These are phyloP conservation scores for Philopedon plagiatum DNA, from an alignment of 2,888 invertebrate genomes.

Conservation along the genomic window DNA sequence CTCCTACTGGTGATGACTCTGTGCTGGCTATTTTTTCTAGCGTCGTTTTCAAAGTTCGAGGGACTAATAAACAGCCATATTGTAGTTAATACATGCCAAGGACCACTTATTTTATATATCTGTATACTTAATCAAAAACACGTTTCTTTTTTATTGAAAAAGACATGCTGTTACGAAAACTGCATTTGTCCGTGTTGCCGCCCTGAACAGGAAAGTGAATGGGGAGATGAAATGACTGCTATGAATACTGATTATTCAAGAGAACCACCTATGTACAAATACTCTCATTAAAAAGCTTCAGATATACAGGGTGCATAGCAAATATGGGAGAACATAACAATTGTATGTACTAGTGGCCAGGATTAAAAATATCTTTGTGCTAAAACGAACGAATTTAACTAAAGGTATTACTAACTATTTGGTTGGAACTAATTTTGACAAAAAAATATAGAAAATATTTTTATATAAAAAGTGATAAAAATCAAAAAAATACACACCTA, in stretches of 20 bases:
- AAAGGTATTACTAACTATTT: too few relatives aligned
- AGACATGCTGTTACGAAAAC: slow-evolving; percentile 82
- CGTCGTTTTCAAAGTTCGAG: slow-evolving; percentile 83
- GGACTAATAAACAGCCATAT: slow-evolving; percentile 83
- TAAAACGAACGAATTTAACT: too few relatives aligned
- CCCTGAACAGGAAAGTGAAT: slow-evolving; percentile 81
- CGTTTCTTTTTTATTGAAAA: slow-evolving; percentile 83
- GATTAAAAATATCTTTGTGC: too few relatives aligned
- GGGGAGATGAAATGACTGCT: slow-evolving; percentile 92
- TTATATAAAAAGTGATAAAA: too few relatives aligned
- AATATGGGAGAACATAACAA: too few relatives aligned
- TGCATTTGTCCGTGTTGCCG: slow-evolving; percentile 71
- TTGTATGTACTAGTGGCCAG: too few relatives aligned
- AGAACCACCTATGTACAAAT: slow-evolving; percentile 7
- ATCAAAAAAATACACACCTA: too few relatives aligned
- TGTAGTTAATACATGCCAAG: slow-evolving; percentile 82
- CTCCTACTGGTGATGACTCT: slow-evolving; percentile 82
- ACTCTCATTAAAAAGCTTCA: slow-evolving; percentile 1
- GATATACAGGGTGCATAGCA: too few relatives aligned
- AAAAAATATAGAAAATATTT: too few relatives aligned
- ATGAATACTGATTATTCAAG: slow-evolving; percentile 75
- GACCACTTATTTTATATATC: slow-evolving; percentile 82
- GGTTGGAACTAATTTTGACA: too few relatives aligned
- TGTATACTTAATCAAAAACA: slow-evolving; percentile 85
- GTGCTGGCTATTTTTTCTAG: slow-evolving; percentile 82